Percentiles rank a stretch among this genome's conserved stretches.
phyloP scores from a whole-genome alignment of 1,140 invertebrate genomes.

The Tetragnatha versicolor region DNA sequence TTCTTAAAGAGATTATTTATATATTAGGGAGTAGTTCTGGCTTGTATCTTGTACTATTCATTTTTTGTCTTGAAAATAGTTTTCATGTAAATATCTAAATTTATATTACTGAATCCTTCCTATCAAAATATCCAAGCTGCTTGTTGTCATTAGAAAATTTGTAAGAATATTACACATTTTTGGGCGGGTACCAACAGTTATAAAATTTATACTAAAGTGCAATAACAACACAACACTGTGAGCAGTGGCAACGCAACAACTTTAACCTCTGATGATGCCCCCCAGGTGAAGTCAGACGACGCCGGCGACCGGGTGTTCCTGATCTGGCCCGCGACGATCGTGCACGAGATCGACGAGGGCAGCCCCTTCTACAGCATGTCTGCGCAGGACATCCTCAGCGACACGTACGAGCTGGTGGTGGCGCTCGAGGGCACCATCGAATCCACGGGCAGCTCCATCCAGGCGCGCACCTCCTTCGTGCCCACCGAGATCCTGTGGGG shows the following conservation, averaged over 20 bases:
- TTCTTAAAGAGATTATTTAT: too few species aligned
- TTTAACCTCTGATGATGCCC: too few species aligned
- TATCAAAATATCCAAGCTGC: neutral
- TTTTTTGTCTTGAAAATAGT: too few species aligned
- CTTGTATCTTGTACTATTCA: too few species aligned
- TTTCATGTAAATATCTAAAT: too few species aligned
- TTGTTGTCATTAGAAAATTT: neutral
- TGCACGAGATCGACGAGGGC: slow-evolving; percentile 85
- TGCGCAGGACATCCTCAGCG: slow-evolving; percentile 84
- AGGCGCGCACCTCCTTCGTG: slow-evolving; percentile 82
- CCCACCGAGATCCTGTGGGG: slow-evolving; percentile 95
- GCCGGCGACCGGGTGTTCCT: slow-evolving; percentile 86
- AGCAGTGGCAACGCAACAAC: too few species aligned
- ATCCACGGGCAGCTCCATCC: slow-evolving; percentile 54
- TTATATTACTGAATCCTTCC: too few species aligned
- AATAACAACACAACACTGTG: too few species aligned
- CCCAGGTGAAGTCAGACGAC: slow-evolving; percentile 76
- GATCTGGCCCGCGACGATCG: slow-evolving; percentile 85
- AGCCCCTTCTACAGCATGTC: slow-evolving; percentile 86
- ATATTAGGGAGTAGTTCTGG: too few species aligned
- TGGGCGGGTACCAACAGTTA: too few species aligned
- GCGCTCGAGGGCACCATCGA: slow-evolving; percentile 73
- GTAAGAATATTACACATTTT: neutral
- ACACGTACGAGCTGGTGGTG: slow-evolving; percentile 94
- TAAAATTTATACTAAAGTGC: too few species aligned